A percentile compares a stretch with the other conserved stretches of the same genome.
Evolutionary conservation across 2,113 vertebrate species (phyloP).

Genomic region (Tupaia chinensis): DNA sequence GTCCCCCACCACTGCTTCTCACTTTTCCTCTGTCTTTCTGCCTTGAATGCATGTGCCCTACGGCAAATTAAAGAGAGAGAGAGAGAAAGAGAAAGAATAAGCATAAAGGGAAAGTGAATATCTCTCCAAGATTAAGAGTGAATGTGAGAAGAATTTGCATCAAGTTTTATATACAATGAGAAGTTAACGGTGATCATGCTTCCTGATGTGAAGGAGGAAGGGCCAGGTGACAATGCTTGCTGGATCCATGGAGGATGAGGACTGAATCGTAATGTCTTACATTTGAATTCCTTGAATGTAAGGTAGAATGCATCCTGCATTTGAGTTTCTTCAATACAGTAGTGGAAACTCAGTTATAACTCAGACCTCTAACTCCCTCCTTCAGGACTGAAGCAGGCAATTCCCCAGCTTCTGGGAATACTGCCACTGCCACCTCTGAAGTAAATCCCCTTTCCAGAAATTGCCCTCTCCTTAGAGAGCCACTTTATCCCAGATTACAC

Average conservation of each 20-base stretch:
- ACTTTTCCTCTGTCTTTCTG: too few species aligned
- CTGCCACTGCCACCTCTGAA: background rate
- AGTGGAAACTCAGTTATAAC: background rate
- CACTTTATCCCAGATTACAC: background rate
- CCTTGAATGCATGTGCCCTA: too few species aligned
- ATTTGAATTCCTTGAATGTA: background rate
- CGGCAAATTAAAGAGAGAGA: too few species aligned
- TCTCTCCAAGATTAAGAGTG: background rate
- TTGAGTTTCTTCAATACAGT: background rate
- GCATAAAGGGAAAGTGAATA: background rate
- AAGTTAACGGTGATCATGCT: background rate
- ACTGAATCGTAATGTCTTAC: background rate
- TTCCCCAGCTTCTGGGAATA: background rate
- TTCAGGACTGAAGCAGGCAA: background rate
- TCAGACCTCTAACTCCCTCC: background rate
- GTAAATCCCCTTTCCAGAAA: constrained; percentile 30
- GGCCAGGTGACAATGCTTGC: background rate
- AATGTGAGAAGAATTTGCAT: background rate
- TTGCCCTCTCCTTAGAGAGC: background rate
- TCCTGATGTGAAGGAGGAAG: background rate
- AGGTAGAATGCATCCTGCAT: background rate
- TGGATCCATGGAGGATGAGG: background rate
- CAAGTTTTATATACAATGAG: background rate
- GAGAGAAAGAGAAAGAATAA: background rate
- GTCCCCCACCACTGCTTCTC: too few species aligned